Base-by-base conservation (phyloP, 2,113 vertebrate genomes). In the Spea bombifrons region DNA sequence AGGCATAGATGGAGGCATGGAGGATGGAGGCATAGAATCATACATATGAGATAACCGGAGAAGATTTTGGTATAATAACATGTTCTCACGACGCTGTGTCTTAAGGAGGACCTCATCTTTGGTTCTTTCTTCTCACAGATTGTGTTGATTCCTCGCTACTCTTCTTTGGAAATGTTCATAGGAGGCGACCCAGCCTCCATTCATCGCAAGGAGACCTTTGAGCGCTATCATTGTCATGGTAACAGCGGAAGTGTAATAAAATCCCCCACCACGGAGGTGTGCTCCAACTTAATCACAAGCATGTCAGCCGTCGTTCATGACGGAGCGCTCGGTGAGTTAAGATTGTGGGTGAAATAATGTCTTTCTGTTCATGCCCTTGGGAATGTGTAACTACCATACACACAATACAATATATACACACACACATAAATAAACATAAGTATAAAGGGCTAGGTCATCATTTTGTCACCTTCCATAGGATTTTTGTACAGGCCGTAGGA, bases 121-220 rank as follows among this genome's bases (percentile, higher is more conserved):
- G 50, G 55, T 59, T 59, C 30, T 75, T 47, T 43, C 66, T 67
- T 3, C 0, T 9, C 15, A 0, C 81, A 99, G 97, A 88, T 99
- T 2, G 91, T 94, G 12, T 84, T 99, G 50, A 83, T 98, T 82
- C 97, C 97, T 2, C 95, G 86, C 3, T 92, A 95, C 83, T 89
- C 93, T 61, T 91, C 92, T 2, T 84, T 99, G 86, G 96, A 98
- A 85, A 97, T 99, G 93, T 99, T 98, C 83, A 96, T 89, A 0
- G 90, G 90, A 0, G 96, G 96, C 0, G 95, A 98, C 64, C 81
- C 90, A 0, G 77, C 88, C 3, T 93, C 97, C 12, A 85, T 90
- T 73, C 85, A 83, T 59, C 93, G 94, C 72, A 94, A 86, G 59
- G 87, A 95, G 84, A 93, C 87, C 55, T 99, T 94, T 0, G 95